phyloP scores from a whole-genome alignment of 2,888 invertebrate genomes.

The Athalia rosae region DNA sequence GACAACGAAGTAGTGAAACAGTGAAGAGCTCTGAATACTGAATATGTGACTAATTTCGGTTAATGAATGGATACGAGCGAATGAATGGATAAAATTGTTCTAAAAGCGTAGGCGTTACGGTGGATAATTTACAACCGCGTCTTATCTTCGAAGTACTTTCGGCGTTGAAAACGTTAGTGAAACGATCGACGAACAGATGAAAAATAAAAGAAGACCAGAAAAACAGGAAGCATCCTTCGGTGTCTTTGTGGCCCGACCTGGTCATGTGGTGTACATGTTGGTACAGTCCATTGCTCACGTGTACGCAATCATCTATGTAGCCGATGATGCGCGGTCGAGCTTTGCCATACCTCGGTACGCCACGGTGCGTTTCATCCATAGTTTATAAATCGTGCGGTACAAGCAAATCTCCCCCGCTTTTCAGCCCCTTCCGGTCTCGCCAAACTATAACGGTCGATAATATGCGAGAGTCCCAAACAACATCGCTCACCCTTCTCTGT shows the following conservation, averaged over 20 bases:
- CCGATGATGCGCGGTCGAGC: not conserved
- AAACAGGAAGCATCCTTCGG: too few species aligned
- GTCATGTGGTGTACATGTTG: too few species aligned
- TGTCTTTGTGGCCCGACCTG: too few species aligned
- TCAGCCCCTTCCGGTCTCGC: conserved; percentile 15
- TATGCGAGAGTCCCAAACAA: conserved; percentile 29
- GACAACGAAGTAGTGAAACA: not conserved
- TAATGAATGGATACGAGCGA: too few species aligned
- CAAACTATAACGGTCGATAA: conserved; percentile 41
- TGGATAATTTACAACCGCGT: too few species aligned
- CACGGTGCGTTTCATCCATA: not conserved
- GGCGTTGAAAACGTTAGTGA: too few species aligned
- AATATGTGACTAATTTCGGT: not conserved
- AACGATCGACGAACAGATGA: too few species aligned
- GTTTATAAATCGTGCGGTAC: not conserved
- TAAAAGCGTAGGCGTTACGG: too few species aligned
- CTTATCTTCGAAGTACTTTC: too few species aligned
- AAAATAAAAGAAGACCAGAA: too few species aligned
- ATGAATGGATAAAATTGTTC: too few species aligned
- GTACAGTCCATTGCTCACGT: too few species aligned
- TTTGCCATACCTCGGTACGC: not conserved
- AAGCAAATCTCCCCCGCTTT: conserved; percentile 13
- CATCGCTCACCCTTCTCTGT: conserved; percentile 2
- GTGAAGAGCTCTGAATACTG: conserved; percentile 14
- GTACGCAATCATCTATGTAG: not conserved